Base-by-base conservation (phyloP, 2,888 invertebrate species). In the Acronicta leporina region DNA sequence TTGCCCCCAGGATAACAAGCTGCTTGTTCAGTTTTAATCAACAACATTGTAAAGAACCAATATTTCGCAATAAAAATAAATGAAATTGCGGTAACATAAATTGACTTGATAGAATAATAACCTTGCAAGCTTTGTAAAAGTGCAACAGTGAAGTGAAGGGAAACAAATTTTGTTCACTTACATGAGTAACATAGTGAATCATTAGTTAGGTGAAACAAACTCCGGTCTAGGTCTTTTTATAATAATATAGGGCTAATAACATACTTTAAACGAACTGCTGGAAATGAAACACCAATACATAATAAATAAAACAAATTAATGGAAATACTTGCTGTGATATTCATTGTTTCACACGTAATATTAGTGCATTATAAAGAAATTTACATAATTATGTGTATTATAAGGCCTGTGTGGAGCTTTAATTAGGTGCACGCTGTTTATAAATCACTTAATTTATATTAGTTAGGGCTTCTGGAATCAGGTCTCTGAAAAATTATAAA, bases 251-350 rank as follows among this genome's bases (percentile, higher is more conserved):
- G 73, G 65, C 75, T 83, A 81, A 67, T 83, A 81, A 68, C 70
- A 70, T 73, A 75, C 75, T 79, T 75, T 73, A 76, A 74, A 72
- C 75, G 60, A 78, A 73, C 53, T 69, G 62, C 75, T 77, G 73
- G 67, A 78, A 77, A 65, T 68, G 65, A 69, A 61, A 76, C 75
- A 77, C 72, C 77, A 75, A 76, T 57, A 63, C 68, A 68, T 77
- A 76, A 77, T 81, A 44, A 65, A 80, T 82, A 82, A 82, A 84
- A 70, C 80, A 85, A 84, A 84, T 82, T 85, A 87, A 88, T 85
- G 85, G 86, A 88, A 88, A 84, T 91, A 90, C 91, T n/a, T 91
- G 89, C 91, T 92, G 92, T 92, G 92, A 92, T 92, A 92, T 87
- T 87, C 86, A 88, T 91, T 90, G 87, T 85, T 87, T 88, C 86